A percentile compares a stretch with the other conserved stretches of the same genome.
phyloP scores from a whole-genome alignment of 2,113 vertebrate genomes.

The Willisornis vidua region DNA sequence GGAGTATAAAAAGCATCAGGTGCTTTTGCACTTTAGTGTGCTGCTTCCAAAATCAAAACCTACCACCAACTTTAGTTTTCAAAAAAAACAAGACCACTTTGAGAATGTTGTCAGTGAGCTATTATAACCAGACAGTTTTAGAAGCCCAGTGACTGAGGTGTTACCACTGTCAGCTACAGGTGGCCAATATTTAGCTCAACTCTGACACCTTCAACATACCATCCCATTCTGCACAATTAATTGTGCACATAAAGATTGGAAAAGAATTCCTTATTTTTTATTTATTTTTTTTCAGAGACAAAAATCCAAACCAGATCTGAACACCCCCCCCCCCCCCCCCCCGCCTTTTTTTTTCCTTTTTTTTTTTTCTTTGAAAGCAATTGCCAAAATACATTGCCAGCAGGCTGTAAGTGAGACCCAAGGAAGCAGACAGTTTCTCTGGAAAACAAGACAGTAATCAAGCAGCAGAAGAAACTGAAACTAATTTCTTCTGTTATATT shows the following conservation, averaged over 20 bases:
- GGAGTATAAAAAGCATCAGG: not conserved
- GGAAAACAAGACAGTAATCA: not conserved
- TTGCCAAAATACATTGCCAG: not conserved
- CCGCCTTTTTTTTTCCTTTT: not conserved
- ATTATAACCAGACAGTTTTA: not conserved
- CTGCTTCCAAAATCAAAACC: not conserved
- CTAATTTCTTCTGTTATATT: not conserved
- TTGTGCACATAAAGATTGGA: not conserved
- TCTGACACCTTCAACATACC: not conserved
- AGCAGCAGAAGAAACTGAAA: not conserved
- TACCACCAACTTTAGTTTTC: conserved; percentile 6
- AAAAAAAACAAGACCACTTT: not conserved
- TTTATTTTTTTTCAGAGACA: not conserved
- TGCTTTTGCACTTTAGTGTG: not conserved
- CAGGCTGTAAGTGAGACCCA: not conserved
- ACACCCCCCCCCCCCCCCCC: not conserved
- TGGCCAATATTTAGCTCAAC: not conserved
- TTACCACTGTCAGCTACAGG: not conserved
- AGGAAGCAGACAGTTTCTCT: not conserved
- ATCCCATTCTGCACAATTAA: not conserved
- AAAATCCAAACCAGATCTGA: not conserved
- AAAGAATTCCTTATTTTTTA: not conserved
- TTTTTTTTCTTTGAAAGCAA: not conserved
- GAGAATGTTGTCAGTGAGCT: not conserved
- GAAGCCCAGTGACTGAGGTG: not conserved